Evolutionary conservation across 2,113 vertebrate genomes (phyloP).

Genomic region (Saguinus imperator): DNA sequence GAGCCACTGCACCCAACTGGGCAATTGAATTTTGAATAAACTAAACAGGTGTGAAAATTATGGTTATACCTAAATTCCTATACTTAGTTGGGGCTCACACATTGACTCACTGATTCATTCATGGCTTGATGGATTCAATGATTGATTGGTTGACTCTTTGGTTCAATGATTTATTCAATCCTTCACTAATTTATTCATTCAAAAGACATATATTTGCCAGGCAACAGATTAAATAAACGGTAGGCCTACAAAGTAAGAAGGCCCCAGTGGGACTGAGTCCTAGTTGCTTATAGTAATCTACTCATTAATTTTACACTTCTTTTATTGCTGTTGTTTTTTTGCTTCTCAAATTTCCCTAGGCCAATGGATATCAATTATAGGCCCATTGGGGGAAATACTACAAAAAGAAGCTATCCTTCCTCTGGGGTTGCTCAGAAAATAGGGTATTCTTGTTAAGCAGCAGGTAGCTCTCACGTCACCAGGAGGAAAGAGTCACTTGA

Average conservation of each 20-base stretch:
- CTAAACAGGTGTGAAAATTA: not conserved
- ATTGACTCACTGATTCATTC: not conserved
- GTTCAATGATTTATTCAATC: not conserved
- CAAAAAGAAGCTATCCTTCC: not conserved
- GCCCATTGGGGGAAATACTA: not conserved
- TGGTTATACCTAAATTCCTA: not conserved
- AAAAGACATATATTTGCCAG: not conserved
- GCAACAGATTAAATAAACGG: not conserved
- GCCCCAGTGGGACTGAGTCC: not conserved
- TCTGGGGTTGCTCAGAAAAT: not conserved
- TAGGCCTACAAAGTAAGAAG: not conserved
- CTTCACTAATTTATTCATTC: not conserved
- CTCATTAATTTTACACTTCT: not conserved
- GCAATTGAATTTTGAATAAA: not conserved
- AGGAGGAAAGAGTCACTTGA: not conserved
- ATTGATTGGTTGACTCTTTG: not conserved
- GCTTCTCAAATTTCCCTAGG: not conserved
- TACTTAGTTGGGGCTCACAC: not conserved
- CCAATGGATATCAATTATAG: not conserved
- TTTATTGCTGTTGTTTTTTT: not conserved
- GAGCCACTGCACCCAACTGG: too few relatives aligned
- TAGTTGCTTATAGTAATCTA: not conserved
- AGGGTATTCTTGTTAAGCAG: not conserved
- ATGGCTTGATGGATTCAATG: not conserved
- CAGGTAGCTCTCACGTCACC: not conserved